A percentile compares a stretch with the other conserved stretches of the same genome.
phyloP scores from a whole-genome alignment of 2,113 vertebrate genomes.

The Apus apus region DNA sequence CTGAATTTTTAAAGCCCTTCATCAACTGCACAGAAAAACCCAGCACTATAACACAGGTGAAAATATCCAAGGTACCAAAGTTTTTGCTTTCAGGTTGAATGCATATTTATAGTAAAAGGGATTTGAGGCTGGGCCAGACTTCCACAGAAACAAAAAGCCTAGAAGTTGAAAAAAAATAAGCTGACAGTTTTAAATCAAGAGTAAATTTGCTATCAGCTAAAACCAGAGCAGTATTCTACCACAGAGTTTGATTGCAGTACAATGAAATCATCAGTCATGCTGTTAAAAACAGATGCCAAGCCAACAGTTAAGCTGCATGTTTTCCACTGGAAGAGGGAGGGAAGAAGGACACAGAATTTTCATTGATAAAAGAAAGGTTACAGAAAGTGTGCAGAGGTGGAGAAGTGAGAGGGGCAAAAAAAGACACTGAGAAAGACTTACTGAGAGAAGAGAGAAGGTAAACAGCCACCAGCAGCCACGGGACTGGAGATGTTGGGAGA shows the following conservation, averaged over 20 bases:
- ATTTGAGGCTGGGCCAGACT: not conserved
- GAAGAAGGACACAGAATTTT: rapidly evolving
- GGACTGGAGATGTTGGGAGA: not conserved
- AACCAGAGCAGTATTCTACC: not conserved
- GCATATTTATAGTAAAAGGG: not conserved
- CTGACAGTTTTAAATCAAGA: not conserved
- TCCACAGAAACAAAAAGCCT: not conserved
- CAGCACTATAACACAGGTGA: too few species aligned
- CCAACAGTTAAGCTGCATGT: rapidly evolving
- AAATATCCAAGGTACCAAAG: not conserved
- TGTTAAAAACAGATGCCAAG: not conserved
- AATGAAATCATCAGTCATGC: not conserved
- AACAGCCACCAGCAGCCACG: too few species aligned
- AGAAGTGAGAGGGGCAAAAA: not conserved
- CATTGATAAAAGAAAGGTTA: not conserved
- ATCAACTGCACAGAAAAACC: not conserved
- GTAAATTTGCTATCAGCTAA: not conserved
- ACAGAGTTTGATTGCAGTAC: too few species aligned
- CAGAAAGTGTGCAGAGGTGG: not conserved
- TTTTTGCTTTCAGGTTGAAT: not conserved
- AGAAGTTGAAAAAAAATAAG: not conserved
- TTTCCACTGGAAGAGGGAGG: rapidly evolving
- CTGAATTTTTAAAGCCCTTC: not conserved
- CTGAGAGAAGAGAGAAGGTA: not conserved
- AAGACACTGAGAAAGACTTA: too few species aligned